These are phyloP conservation scores for Solen grandis DNA, from an alignment of 1,140 invertebrate species.

Conservation along the genomic window DNA sequence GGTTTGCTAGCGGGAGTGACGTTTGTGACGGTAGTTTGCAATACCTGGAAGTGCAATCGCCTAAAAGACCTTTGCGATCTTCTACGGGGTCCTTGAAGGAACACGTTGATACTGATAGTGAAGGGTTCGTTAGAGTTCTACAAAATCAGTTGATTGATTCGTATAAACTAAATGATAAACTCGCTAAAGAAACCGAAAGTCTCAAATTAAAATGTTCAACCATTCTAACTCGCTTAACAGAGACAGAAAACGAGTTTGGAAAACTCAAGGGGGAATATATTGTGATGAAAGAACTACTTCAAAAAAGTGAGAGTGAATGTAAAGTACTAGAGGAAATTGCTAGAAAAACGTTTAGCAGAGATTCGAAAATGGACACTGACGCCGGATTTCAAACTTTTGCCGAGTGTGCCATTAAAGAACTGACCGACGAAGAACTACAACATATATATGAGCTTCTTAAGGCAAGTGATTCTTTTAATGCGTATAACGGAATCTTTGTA, in stretches of 20 bases:
- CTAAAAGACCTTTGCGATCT: not conserved
- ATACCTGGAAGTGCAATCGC: no score
- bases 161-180: conserved; percentile 30
- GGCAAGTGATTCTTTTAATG: not conserved
- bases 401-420: conserved; percentile 2
- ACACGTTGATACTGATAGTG: not conserved
- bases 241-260: conserved; percentile 4
- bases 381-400: conserved; percentile 10
- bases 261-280: not conserved
- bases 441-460: conserved; percentile 17
- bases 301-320: not conserved
- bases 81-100: not conserved
- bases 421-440: conserved; percentile 1
- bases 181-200: conserved; percentile 24
- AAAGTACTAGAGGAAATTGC: not conserved
- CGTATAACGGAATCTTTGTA: no score
- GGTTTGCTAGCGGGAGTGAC: not conserved
- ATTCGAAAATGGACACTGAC: not conserved
- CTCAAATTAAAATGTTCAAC: conserved; percentile 47
- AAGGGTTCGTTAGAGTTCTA: conserved; percentile 1
- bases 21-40: no score
- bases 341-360: not conserved
- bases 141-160: conserved; percentile 41
- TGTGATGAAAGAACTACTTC: conserved; percentile 1
- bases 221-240: conserved; percentile 12